Evolutionary conservation across 2,888 invertebrate species (phyloP), one percentile per base, ranked within the genome.

Genomic region (Orthosia gothica): DNA sequence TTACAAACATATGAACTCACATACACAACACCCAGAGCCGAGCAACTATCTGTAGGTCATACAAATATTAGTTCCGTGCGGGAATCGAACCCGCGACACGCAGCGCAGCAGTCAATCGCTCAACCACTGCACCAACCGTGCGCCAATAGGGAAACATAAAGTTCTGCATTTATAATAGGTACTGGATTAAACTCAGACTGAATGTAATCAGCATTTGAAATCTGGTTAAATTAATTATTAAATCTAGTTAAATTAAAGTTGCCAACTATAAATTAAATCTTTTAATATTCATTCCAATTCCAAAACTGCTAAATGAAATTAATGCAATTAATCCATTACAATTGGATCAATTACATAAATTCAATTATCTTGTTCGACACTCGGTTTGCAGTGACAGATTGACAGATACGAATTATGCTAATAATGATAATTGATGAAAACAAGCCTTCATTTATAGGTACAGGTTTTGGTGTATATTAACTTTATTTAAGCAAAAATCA

Each of bases 361-460:
- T 81, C 57, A 81, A 81, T 84, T 78, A 82, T 54, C 63, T 70
- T 59, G 70, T 75, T 72, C 62, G 45, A 70, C 71, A 73, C 65
- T 71, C 65, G 20, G 57, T n/a, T 77, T 86, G 57, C 55, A 71
- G 18, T 74, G 84, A 79, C 79, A 74, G n/a, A 57, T 76, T 72
- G 77, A 72, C 79, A 66, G 65, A 70, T 47, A 50, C 52, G 76
- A 82, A 82, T 84, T 74, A 71, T 79, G 61, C 20, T 72, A 70
- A 71, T 76, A 55, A 67, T 59, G 47, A 64, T 64, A 81, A 72
- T 74, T 75, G 66, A 74, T 52, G 55, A 75, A 79, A 74, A 70
- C 74, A 64, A 64, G 63, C 23, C 26, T 20, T 57, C 11, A 5
- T 18, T 40, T 7, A 15, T 52, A 26, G 3, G 26, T 26, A 49